Conservation (phyloP, 2,113 vertebrate species). For the Ginglymostoma cirratum region DNA sequence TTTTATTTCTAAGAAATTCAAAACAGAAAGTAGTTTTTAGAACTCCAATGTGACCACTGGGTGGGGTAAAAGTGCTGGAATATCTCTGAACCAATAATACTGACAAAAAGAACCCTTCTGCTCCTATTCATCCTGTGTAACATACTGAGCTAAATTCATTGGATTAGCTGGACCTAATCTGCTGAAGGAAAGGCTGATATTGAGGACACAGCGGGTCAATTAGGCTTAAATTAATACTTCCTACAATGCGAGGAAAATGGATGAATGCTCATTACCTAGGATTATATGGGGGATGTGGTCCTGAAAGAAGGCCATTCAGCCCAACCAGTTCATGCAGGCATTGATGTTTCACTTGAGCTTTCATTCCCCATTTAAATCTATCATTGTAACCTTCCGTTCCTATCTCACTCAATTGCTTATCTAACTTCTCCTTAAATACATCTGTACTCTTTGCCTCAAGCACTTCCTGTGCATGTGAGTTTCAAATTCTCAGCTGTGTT, state of each 20-base stretch:
- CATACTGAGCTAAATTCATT: background rate
- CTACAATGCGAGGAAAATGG: background rate
- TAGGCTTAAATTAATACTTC: background rate
- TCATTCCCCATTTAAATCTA: too few relatives aligned
- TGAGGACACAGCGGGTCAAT: background rate
- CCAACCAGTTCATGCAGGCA: too few relatives aligned
- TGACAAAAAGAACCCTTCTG: background rate
- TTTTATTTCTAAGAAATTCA: background rate
- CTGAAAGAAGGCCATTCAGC: too few relatives aligned
- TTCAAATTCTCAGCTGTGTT: too few relatives aligned
- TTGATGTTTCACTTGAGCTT: too few relatives aligned
- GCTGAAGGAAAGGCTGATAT: background rate
- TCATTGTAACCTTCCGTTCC: too few relatives aligned
- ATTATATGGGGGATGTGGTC: too few relatives aligned
- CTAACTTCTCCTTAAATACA: too few relatives aligned
- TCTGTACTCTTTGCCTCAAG: too few relatives aligned
- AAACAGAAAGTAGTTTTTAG: background rate
- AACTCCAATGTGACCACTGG: slow-evolving; percentile 45
- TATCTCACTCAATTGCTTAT: too few relatives aligned
- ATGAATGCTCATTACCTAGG: background rate
- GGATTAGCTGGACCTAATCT: background rate
- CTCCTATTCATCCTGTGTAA: background rate
- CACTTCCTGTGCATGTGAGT: too few relatives aligned
- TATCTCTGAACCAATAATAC: background rate
- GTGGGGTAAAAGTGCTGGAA: slow-evolving; percentile 50